Conservation (phyloP, 2,888 invertebrate genomes). For the Euplagia quadripunctaria region DNA sequence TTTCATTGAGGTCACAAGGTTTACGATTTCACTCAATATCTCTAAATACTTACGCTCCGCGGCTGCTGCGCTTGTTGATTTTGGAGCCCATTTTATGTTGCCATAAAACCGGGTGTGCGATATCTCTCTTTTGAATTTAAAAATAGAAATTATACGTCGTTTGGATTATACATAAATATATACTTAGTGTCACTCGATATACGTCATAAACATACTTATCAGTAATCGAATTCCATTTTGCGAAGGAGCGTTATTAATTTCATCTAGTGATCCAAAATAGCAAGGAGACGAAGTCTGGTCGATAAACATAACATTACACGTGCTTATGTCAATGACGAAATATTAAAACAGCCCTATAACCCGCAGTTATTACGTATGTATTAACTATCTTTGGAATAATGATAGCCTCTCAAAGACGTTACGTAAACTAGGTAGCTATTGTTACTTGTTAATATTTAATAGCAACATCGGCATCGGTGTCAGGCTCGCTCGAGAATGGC, state of each 20-base stretch:
- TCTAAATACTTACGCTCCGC: conserved; percentile 63
- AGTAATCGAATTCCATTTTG: conserved; percentile 58
- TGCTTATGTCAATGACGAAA: conserved; percentile 27
- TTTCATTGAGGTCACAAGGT: conserved; percentile 77
- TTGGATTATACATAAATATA: conserved; percentile 7
- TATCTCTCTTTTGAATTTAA: conserved; percentile 54
- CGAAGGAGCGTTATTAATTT: conserved; percentile 37
- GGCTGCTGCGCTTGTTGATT: conserved; percentile 69
- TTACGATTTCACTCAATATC: conserved; percentile 78
- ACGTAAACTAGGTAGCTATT: conserved; percentile 61
- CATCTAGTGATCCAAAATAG: conserved; percentile 24
- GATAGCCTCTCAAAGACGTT: conserved; percentile 42
- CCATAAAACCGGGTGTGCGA: conserved; percentile 58
- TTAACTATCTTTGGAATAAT: conserved; percentile 38
- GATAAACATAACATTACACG: conserved; percentile 27
- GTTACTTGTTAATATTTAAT: conserved; percentile 75
- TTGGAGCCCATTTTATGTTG: conserved; percentile 67
- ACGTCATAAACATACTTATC: conserved; percentile 67
- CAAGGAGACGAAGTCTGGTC: conserved; percentile 15
- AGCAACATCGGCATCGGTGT: conserved; percentile 78
- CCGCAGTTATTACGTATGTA: conserved; percentile 31
- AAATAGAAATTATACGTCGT: conserved; percentile 55
- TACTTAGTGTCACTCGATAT: not conserved
- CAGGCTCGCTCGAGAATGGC: conserved; percentile 77
- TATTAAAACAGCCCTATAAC: conserved; percentile 46